Evolutionary conservation across 2,888 invertebrate species (phyloP), one percentile per base, ranked within the genome.

Genomic region (Aethes cnicana): DNA sequence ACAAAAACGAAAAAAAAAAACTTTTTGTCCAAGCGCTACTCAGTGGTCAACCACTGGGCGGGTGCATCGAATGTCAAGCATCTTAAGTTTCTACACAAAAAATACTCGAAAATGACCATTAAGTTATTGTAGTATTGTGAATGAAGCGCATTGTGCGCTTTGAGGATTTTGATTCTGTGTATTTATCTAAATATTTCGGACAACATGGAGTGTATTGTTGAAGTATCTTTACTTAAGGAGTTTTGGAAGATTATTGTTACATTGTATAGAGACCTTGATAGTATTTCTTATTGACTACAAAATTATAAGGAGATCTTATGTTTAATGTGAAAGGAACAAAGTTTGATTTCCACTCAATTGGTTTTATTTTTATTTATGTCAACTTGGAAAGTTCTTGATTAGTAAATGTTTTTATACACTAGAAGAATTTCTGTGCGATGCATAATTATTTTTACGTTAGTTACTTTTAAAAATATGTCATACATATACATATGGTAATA

Each of bases 21-120:
- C 7, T 54, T 64, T 69, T 67, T 64, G 66, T 66, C 62, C 63
- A 12, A 56, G 28, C 42, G 58, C 55, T 59, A 63, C 65, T 50
- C 61, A 62, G 63, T 52, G 63, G 58, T 55, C 76, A 77, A 78
- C 78, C 78, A 74, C 72, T 70, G 71, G 50, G 68, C 69, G 72
- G 69, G 65, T 64, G 60, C 64, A 54, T 66, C 61, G 26, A 17
- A 59, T 69, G 66, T 69, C 74, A 75, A 73, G 57, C 57, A 30
- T 71, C 71, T 77, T 70, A 58, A 59, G 58, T 77, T 66, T 62
- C 74, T n/a, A 46, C 21, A 30, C 48, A 17, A 37, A n/a, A 44
- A 61, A 62, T 66, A 64, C 66, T 42, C 17, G 5, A 28, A 52
- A 52, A 65, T 75, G 75, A 75, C 76, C 76, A 75, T 63, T 63